Evolutionary conservation across 2,888 invertebrate species (phyloP), one percentile per base, ranked within the genome.

Genomic region (Sesamia inferens): DNA sequence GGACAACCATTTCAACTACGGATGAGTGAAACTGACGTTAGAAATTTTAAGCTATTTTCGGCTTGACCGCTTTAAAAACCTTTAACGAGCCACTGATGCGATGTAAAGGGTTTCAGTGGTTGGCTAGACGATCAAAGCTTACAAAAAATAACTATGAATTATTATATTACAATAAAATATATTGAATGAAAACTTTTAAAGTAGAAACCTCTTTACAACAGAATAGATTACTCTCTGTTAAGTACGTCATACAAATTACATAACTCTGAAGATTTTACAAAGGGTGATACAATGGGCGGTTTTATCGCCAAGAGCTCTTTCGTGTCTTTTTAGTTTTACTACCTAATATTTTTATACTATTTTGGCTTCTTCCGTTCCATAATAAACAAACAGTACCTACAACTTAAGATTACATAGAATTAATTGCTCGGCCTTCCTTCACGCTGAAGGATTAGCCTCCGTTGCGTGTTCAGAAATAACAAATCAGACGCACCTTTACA

Each of bases 31-130:
- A 89, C 88, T 87, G 88, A 91, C 86, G 88, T 89, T 84, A 84
- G 88, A 88, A 90, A 90, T 91, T 92, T 91, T 85, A 83, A 86
- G 89, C 88, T 92, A 92, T 93, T 92, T 92, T 92, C 89, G 81
- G 86, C 87, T 90, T 91, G 90, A 90, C 90, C 91, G 90, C 87
- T 85, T 76, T 71, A 84, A 84, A 79, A 85, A 74, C 88, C 88
- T 89, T 90, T 87, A 88, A 87, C 87, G 81, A 88, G 74, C 85
- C 90, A 89, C 83, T 90, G 91, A 91, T 84, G 87, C 88, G 88
- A 74, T 85, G 82, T 86, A 87, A 88, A 64, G 74, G 67, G 79
- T 67, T 85, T 55, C 79, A 79, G 71, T 54, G 74, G 69, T 73
- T 57, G 66, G 54, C 58, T 39, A 65, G 39, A 19, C 51, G 48